phyloP scores from a whole-genome alignment of 2,797 vertebrate genomes.

The Garrulus glandarius region DNA sequence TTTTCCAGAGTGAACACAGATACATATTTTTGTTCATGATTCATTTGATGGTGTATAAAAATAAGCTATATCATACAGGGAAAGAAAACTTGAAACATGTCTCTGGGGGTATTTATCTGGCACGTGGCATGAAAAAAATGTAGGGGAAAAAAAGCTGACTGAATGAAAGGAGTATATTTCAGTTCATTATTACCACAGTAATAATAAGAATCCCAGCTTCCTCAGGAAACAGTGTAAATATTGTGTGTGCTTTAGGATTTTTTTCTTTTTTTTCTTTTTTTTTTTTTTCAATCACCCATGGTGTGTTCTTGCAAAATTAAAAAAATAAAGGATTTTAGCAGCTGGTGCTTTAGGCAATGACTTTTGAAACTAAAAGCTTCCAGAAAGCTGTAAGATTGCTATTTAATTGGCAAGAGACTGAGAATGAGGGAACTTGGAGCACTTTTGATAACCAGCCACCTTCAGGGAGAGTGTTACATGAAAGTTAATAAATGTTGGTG shows the following conservation, averaged over 20 bases:
- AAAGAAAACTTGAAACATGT: neutral
- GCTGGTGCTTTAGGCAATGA: neutral
- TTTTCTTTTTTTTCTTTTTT: rapidly evolving
- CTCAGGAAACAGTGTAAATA: neutral
- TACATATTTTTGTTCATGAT: neutral
- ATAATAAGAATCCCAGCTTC: neutral
- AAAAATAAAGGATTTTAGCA: neutral
- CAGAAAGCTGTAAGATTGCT: neutral
- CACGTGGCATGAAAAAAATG: neutral
- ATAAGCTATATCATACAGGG: neutral
- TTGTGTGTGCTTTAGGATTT: neutral
- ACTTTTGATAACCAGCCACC: neutral
- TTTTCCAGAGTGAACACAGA: neutral
- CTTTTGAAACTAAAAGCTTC: neutral
- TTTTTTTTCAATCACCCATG: neutral
- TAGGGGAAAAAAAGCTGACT: neutral
- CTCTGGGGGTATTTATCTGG: neutral
- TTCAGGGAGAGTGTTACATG: neutral
- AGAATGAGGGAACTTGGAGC: neutral
- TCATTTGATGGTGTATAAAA: neutral
- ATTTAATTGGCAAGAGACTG: neutral
- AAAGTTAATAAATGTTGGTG: neutral
- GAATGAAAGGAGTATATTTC: neutral
- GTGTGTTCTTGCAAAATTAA: neutral
- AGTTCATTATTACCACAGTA: neutral